Percentiles rank a stretch among this genome's conserved stretches.
These are phyloP conservation scores for Cynocephalus volans DNA, from an alignment of 2,113 vertebrate genomes.

Conservation along the genomic window DNA sequence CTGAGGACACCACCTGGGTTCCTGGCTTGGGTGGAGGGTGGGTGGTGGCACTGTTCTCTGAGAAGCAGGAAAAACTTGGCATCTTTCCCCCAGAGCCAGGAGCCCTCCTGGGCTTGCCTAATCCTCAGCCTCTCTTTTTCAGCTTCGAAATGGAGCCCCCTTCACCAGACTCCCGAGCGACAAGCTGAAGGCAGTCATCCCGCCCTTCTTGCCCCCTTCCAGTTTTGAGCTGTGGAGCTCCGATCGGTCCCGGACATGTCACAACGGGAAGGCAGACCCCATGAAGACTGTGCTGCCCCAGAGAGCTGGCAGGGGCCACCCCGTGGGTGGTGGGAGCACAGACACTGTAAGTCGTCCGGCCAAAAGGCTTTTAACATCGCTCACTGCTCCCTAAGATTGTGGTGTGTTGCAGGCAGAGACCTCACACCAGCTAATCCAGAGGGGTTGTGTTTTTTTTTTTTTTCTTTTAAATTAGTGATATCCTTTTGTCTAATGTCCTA, in stretches of 20 bases:
- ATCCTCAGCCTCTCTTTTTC: conserved; percentile 73
- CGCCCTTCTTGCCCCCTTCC: conserved; percentile 97
- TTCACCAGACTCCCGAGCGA: conserved; percentile 96
- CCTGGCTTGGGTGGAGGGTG: neutral
- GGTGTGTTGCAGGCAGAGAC: neutral
- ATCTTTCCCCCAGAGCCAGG: neutral
- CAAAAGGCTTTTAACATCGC: accelerated
- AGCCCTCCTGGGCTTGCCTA: neutral
- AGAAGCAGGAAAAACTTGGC: neutral
- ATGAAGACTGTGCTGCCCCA: conserved; percentile 92
- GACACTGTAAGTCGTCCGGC: conserved; percentile 91
- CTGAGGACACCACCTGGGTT: neutral
- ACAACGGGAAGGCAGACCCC: conserved; percentile 92
- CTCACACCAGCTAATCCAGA: neutral
- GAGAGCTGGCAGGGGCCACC: conserved; percentile 90
- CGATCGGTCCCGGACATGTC: conserved; percentile 91
- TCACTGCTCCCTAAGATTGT: accelerated
- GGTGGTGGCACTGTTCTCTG: neutral
- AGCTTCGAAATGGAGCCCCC: conserved; percentile 95
- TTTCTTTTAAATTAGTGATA: neutral
- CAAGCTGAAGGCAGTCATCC: conserved; percentile 98
- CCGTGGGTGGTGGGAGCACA: conserved; percentile 92
- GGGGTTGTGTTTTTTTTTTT: neutral
- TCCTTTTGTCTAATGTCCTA: neutral
- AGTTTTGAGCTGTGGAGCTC: conserved; percentile 98